Evolutionary conservation across 2,797 vertebrate genomes (phyloP).

Genomic region (Falco cherrug): DNA sequence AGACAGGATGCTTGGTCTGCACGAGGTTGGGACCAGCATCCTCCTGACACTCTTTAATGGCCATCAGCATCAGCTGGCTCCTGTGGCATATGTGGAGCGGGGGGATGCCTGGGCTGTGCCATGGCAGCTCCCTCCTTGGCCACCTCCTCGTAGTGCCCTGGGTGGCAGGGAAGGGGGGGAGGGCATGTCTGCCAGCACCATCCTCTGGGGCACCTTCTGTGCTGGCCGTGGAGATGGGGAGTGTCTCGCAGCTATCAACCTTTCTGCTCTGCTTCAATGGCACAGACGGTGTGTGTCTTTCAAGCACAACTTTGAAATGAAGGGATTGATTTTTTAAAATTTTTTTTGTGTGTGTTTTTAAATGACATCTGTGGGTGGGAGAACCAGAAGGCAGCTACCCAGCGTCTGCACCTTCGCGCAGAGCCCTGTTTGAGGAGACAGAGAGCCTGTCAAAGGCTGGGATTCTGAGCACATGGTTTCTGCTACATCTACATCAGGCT

Average conservation of each 20-base stretch:
- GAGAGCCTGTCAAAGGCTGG: background rate
- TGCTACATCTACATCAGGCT: background rate
- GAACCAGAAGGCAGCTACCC: background rate
- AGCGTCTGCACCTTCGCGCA: rapidly evolving
- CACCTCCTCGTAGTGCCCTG: too few relatives aligned
- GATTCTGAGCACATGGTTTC: background rate
- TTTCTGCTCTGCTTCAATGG: background rate
- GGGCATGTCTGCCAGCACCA: rapidly evolving
- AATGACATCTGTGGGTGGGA: background rate
- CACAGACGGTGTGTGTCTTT: background rate
- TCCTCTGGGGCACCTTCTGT: background rate
- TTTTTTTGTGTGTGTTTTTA: background rate
- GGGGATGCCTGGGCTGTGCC: background rate
- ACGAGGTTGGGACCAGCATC: background rate
- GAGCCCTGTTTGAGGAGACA: background rate
- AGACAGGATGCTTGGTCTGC: background rate
- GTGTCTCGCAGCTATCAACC: background rate
- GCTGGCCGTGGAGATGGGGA: rapidly evolving
- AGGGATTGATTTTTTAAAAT: background rate
- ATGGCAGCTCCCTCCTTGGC: background rate
- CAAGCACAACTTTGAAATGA: background rate
- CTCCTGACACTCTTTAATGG: background rate
- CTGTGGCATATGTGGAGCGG: rapidly evolving
- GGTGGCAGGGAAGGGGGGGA: background rate
- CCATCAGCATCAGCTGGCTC: rapidly evolving